phyloP scores from a whole-genome alignment of 35 echinoderm and acorn worm species.

The Apostichopus parvimensis region DNA sequence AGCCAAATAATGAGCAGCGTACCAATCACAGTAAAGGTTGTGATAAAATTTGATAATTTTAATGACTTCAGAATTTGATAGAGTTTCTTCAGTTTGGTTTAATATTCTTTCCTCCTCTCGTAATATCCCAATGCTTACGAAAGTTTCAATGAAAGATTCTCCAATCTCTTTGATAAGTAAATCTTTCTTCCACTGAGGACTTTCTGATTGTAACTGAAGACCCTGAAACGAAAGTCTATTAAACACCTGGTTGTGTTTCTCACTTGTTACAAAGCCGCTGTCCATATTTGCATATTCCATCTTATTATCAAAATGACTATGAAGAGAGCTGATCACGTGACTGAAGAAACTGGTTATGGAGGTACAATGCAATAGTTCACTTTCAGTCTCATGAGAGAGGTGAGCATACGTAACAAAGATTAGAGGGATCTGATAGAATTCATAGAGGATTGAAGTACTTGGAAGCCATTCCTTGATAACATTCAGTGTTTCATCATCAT shows the following conservation, averaged over 20 bases:
- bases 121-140: neutral
- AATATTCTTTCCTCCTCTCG: neutral
- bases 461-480: neutral
- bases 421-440: neutral
- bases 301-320: neutral
- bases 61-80: neutral
- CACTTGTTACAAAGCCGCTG: too few species aligned
- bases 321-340: neutral
- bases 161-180: neutral
- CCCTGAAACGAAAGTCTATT: too few species aligned
- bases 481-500: neutral
- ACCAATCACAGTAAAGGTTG: constrained; percentile 2
- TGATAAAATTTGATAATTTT: neutral
- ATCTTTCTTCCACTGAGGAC: neutral
- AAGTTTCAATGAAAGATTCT: neutral
- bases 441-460: neutral
- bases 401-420: neutral
- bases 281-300: too few species aligned
- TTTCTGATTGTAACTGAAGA: neutral
- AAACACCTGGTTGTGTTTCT: too few species aligned
- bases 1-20: neutral
- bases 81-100: neutral
- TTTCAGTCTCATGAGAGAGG: neutral
- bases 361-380: neutral
- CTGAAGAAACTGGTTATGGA: neutral